Evolutionary conservation across 92 coral and sea anemone genomes (phyloP).

Genomic region (Zoanthus gigantus): DNA sequence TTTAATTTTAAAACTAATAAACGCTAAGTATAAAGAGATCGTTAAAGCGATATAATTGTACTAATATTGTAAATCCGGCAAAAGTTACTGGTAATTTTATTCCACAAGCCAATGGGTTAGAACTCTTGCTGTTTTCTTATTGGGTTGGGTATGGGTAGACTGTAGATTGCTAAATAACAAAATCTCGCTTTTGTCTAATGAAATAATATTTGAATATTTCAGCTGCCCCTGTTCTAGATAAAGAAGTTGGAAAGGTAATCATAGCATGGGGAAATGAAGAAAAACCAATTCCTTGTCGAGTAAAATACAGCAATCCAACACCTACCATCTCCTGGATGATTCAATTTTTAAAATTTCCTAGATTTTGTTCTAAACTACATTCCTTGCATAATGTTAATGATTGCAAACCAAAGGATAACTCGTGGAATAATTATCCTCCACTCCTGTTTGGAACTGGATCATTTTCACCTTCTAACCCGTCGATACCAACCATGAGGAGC

Average conservation of each 20-base stretch:
- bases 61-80: no score
- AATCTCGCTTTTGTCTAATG: background rate
- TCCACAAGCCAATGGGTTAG: background rate
- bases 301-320: constrained; percentile 6
- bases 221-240: constrained; percentile 27
- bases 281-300: background rate
- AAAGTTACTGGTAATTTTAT: no score
- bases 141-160: background rate
- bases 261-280: fast-evolving
- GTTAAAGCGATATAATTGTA: no score
- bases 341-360: background rate
- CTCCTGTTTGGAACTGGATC: background rate
- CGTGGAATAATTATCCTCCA: background rate
- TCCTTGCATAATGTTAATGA: no score
- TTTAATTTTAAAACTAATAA: no score
- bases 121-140: background rate
- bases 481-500: constrained; percentile 6
- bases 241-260: background rate
- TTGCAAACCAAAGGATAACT: background rate
- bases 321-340: constrained; percentile 5
- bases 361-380: background rate
- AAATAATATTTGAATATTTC: background rate
- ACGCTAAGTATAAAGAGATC: no score
- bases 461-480: background rate
- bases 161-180: background rate